Evolutionary conservation across 2,888 invertebrate species (phyloP), one percentile per base, ranked within the genome.

Genomic region (Tromatobia lineatoria): DNA sequence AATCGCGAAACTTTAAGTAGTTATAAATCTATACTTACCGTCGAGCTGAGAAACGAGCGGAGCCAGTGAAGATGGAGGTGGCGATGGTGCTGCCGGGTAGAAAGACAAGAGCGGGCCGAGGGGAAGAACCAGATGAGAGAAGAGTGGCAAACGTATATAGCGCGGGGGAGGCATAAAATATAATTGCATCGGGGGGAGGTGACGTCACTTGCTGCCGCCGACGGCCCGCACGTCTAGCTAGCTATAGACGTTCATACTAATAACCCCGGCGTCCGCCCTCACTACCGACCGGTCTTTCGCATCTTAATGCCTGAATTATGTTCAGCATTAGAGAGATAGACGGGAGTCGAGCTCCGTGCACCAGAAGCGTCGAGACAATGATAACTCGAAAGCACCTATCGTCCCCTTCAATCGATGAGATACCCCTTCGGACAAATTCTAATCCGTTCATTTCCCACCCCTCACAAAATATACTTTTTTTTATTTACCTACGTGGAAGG

Each of bases 1-100:
- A 93, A 93, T 93, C 93, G 93, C 91, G 85, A 92, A 93, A 93
- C 93, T 93, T 93, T 93, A 93, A 93, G 93, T 92, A 93, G 93
- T 93, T 93, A 93, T 93, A 93, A 93, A 93, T 93, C 93, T 93
- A 93, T 93, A 93, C 92, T 92, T 90, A 91, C 87, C 89, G 88
- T 86, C 88, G 85, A 83, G 88, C 66, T 50, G 66, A 38, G 38
- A 64, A 34, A 38, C 64, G 64, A 20, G 64, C 38, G 64, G 11
- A 20, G 38, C 64, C 20, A 38, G 61, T 20, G n/a, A 11, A 76
- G 83, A 79, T 66, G 81, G 54, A 64, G 70, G 57, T 80, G 74
- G 67, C 54, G 84, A 70, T 77, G 82, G 83, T 52, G 77, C 71
- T 66, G 66, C 77, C 34, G 74, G 59, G 83, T 64, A 83, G 88